phyloP scores from a whole-genome alignment of 2,113 vertebrate genomes.

The Hepsetus odoe region DNA sequence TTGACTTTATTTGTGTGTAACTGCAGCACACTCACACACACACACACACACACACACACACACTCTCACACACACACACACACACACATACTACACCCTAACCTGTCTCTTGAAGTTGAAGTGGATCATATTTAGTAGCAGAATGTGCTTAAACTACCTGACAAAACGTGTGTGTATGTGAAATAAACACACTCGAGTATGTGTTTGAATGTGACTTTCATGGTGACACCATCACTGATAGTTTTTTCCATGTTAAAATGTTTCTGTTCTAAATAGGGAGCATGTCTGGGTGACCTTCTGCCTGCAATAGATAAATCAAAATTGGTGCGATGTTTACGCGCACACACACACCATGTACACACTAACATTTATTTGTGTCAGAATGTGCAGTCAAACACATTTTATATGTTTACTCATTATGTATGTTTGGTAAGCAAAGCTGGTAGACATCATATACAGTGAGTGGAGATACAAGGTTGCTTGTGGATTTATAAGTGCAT shows the following conservation, averaged over 20 bases:
- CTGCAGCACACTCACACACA: too few species aligned
- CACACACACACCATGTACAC: not conserved
- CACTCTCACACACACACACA: too few species aligned
- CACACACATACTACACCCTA: too few species aligned
- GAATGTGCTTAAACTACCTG: not conserved
- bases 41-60: too few species aligned
- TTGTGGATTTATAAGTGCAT: too few species aligned
- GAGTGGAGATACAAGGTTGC: too few species aligned
- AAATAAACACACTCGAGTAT: not conserved
- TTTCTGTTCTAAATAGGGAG: not conserved
- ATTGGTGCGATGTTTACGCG: too few species aligned
- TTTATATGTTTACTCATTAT: not conserved
- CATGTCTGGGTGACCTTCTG: not conserved
- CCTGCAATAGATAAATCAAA: conserved; percentile 31
- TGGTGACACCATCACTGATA: not conserved
- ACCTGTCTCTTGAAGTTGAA: not conserved
- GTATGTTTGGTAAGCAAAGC: too few species aligned
- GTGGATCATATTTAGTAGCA: not conserved
- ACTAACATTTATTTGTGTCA: not conserved
- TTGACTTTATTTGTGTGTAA: not conserved
- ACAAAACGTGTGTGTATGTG: not conserved
- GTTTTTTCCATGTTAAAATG: not conserved
- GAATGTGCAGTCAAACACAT: not conserved
- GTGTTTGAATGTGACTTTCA: conserved; percentile 16
- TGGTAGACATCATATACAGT: too few species aligned